Percentiles rank a stretch among this genome's conserved stretches.
phyloP scores from a whole-genome alignment of 2,113 vertebrate genomes.

The Dasypus novemcinctus region DNA sequence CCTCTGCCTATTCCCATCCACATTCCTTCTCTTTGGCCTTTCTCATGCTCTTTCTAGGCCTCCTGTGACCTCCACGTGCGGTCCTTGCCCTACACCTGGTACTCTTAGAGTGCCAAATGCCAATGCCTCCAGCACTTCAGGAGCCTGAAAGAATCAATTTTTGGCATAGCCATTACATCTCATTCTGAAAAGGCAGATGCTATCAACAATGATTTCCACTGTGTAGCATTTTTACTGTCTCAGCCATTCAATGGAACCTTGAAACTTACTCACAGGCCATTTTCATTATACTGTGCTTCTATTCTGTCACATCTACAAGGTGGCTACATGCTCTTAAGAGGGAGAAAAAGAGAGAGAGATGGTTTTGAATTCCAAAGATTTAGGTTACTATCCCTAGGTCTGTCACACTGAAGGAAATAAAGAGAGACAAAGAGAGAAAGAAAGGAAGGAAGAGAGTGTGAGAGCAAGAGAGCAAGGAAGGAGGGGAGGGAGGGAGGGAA shows the following conservation, averaged over 20 bases:
- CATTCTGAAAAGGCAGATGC: background rate
- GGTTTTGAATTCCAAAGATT: background rate
- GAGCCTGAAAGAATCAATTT: background rate
- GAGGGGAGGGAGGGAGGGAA: too few relatives aligned
- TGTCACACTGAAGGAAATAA: background rate
- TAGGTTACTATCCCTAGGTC: background rate
- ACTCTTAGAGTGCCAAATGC: accelerated
- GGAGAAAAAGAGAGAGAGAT: background rate
- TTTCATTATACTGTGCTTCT: background rate
- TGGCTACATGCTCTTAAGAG: too few relatives aligned
- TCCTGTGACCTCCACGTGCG: too few relatives aligned
- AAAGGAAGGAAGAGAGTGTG: background rate
- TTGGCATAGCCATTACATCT: background rate
- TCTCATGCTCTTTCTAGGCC: background rate
- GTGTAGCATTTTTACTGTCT: background rate
- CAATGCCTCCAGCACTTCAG: background rate
- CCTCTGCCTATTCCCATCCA: background rate
- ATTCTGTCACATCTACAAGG: background rate
- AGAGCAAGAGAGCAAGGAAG: background rate
- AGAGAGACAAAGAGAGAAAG: background rate
- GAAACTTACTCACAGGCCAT: accelerated
- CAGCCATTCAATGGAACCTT: background rate
- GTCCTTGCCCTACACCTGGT: accelerated
- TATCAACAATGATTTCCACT: background rate
- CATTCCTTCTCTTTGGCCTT: background rate